phyloP scores from a whole-genome alignment of 2,113 vertebrate genomes.

The Sylvia atricapilla region DNA sequence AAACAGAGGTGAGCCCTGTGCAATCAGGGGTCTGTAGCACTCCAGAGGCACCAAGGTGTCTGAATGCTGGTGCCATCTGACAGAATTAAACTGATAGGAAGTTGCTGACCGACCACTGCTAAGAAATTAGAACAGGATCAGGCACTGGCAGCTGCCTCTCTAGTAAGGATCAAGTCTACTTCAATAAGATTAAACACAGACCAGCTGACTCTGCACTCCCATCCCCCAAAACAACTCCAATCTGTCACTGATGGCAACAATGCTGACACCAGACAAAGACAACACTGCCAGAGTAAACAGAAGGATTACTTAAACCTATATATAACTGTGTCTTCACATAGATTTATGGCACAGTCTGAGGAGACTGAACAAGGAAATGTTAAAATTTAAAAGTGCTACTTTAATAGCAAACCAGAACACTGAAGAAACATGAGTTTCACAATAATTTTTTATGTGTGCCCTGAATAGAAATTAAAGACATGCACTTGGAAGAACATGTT shows the following conservation, averaged over 20 bases:
- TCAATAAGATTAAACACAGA: constrained; percentile 46
- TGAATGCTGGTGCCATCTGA: background rate
- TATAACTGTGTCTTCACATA: background rate
- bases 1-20: fast-evolving
- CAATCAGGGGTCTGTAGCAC: background rate
- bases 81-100: background rate
- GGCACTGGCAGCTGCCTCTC: constrained; percentile 36
- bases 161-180: constrained; percentile 29
- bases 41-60: background rate
- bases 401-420: background rate
- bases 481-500: background rate
- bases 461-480: constrained; percentile 20
- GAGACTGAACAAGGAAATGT: background rate
- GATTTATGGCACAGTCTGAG: background rate
- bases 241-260: constrained; percentile 50
- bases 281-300: constrained; percentile 28
- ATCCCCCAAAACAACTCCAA: constrained; percentile 40
- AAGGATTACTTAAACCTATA: constrained; percentile 56
- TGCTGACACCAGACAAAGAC: constrained; percentile 51
- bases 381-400: background rate
- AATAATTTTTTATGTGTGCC: background rate
- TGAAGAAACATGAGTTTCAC: background rate
- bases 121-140: constrained; percentile 31
- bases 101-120: background rate
- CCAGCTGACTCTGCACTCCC: constrained; percentile 48